Conservation (phyloP, 1,140 invertebrate species). For the Portunus trituberculatus region DNA sequence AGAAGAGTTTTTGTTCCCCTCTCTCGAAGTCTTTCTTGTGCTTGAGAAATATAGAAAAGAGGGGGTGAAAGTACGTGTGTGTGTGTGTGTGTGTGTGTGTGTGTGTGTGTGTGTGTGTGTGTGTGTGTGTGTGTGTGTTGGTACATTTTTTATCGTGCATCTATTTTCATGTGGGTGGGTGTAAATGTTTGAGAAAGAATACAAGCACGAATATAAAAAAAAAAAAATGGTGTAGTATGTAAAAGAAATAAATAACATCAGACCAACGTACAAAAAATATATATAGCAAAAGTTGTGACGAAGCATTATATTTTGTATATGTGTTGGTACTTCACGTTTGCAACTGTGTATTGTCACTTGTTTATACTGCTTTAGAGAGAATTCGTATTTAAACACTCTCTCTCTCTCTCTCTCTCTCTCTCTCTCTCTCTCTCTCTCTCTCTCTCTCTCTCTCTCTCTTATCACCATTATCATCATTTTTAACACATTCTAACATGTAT, state of each 20-base stretch:
- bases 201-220: not conserved
- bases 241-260: not conserved
- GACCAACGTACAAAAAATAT: too few species aligned
- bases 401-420: not conserved
- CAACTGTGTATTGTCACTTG: too few species aligned
- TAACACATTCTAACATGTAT: too few species aligned
- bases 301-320: not conserved
- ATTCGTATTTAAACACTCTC: too few species aligned
- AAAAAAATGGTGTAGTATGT: not conserved
- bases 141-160: not conserved
- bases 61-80: constrained; percentile 9
- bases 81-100: constrained; percentile 32
- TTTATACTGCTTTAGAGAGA: too few species aligned
- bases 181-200: not conserved
- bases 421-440: constrained; percentile 35
- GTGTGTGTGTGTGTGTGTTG: constrained; percentile 35
- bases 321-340: too few species aligned
- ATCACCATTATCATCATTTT: too few species aligned
- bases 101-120: constrained; percentile 52
- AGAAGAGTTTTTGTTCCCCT: too few species aligned
- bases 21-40: too few species aligned
- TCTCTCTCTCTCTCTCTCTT: constrained; percentile 30
- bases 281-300: too few species aligned
- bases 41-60: too few species aligned
- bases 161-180: not conserved